Percentiles rank a stretch among this genome's conserved stretches.
Evolutionary conservation across 2,113 vertebrate genomes (phyloP).

Genomic region (Bubo blakistoni): DNA sequence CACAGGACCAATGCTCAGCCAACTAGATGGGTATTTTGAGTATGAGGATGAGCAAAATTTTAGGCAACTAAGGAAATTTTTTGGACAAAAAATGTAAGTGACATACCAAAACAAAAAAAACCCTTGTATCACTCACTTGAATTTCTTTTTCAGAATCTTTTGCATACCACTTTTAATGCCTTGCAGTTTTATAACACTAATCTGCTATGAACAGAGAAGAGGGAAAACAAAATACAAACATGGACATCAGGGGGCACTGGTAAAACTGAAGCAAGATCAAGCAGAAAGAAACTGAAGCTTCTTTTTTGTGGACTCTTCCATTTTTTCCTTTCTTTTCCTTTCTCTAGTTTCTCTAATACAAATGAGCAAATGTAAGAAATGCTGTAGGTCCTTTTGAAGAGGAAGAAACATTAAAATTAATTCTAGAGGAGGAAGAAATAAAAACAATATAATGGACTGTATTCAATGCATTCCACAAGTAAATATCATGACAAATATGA

Average conservation of each 20-base stretch:
- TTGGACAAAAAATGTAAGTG: background rate
- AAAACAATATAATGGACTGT: background rate
- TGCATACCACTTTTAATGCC: background rate
- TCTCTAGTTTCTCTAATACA: background rate
- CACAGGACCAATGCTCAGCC: fast-evolving
- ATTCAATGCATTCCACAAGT: background rate
- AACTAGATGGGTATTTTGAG: background rate
- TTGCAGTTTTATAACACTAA: background rate
- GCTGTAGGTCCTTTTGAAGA: background rate
- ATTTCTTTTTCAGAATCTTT: background rate
- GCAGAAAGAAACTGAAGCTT: background rate
- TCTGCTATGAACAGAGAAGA: background rate
- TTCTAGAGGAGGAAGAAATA: background rate
- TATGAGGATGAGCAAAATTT: background rate
- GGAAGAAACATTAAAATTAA: background rate
- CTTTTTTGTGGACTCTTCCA: background rate
- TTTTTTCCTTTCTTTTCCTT: background rate
- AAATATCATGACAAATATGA: background rate
- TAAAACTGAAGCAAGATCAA: background rate
- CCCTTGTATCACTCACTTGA: background rate
- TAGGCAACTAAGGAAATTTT: background rate
- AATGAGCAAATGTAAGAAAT: background rate
- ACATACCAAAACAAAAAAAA: background rate
- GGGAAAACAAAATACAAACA: background rate
- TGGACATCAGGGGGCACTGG: background rate